Conservation (phyloP, 2,113 vertebrate genomes). For the Eulemur rufifrons region DNA sequence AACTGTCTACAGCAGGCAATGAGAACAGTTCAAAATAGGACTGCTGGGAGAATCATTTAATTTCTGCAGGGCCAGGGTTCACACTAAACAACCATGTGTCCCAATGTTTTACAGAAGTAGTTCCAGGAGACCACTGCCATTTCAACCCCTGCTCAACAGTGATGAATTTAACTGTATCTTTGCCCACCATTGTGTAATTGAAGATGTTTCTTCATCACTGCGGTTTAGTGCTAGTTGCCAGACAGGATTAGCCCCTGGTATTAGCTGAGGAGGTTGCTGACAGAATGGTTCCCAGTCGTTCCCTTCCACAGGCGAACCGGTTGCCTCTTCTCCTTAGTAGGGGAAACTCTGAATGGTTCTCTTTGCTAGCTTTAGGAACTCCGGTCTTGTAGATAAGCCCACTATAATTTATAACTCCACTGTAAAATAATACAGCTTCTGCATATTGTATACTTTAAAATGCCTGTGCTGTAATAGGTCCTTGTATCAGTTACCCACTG, state of each 20-base stretch:
- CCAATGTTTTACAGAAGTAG: background rate
- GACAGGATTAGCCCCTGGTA: background rate
- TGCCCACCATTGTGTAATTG: background rate
- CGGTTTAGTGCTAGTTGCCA: background rate
- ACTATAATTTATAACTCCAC: background rate
- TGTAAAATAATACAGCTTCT: conserved; percentile 1
- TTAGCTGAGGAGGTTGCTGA: background rate
- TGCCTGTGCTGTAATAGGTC: background rate
- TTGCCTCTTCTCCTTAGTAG: background rate
- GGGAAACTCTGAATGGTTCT: background rate
- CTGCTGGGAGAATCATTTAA: conserved; percentile 35
- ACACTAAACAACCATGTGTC: background rate
- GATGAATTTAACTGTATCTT: background rate
- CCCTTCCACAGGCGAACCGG: background rate
- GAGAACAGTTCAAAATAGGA: conserved; percentile 50
- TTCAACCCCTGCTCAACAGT: background rate
- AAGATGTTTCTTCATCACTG: background rate
- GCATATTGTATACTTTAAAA: background rate
- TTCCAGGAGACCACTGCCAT: conserved; percentile 35
- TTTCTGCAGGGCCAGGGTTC: conserved; percentile 53
- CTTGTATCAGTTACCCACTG: background rate
- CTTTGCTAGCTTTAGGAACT: conserved; percentile 20
- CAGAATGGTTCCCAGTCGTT: background rate
- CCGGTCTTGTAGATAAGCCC: background rate
- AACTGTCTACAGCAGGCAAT: conserved; percentile 65